Evolutionary conservation across 2,888 invertebrate genomes (phyloP), one percentile per base, ranked within the genome.

Genomic region (Trichacis sp.): DNA sequence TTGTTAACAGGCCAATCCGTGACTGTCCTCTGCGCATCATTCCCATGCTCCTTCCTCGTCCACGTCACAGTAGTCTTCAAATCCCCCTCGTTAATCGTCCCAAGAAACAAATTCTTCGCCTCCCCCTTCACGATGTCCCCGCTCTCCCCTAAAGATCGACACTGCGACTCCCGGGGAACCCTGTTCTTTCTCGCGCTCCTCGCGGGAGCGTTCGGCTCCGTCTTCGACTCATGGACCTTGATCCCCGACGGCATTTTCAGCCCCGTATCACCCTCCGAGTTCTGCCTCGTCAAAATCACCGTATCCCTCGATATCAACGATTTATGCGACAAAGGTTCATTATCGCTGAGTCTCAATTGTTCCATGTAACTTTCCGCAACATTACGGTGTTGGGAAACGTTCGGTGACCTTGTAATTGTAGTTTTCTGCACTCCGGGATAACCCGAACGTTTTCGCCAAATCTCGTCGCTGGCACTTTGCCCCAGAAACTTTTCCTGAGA

Each of bases 71-170:
- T 33, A 0, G 73, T 58, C 64, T 82, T 82, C 11, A 81, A 70
- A 43, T 83, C 80, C 33, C 77, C 75, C 53, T 85, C 84, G 20
- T 80, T 81, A 5, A 85, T 85, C 4, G 84, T 84, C 0, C 81
- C 79, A 1, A 85, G 73, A 55, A 84, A 77, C 6, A 82, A 71
- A 46, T 76, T 83, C 45, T 79, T 76, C 38, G 79, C 63, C 49
- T 83, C 83, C 0, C 68, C 69, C 1, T 57, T 50, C 0, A 66
- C 70, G 0, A 71, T 54, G 20, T 81, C 83, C 1, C 77, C 79
- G 36, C 79, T 83, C 40, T 85, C 85, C 2, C 85, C 85, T 81
- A 84, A 82, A 11, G 84, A 85, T 11, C 84, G 75, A 58, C 84
- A 85, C 8, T 83, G 82, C 5, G 82, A 72, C 36, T 82, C 85